These are phyloP conservation scores for Struthidea cinerea DNA, from an alignment of 2,113 vertebrate species.

Conservation along the genomic window DNA sequence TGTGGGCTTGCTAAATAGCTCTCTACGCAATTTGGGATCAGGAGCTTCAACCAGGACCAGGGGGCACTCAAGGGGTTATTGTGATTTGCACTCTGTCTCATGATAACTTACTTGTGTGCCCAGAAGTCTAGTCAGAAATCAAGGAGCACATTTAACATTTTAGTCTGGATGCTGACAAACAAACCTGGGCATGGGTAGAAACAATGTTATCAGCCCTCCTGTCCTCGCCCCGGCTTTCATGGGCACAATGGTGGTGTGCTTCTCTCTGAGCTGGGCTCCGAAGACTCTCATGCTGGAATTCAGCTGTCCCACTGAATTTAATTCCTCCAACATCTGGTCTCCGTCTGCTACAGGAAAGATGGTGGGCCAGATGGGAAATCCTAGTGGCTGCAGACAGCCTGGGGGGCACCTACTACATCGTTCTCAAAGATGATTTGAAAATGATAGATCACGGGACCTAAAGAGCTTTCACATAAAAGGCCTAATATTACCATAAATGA, in stretches of 20 bases:
- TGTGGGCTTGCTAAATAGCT: not conserved
- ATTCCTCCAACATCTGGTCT: slow-evolving; percentile 31
- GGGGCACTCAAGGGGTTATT: not conserved
- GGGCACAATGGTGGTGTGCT: not conserved
- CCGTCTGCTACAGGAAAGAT: not conserved
- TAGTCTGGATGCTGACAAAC: not conserved
- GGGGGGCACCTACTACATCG: not conserved
- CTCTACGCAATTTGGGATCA: not conserved
- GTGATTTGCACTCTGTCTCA: not conserved
- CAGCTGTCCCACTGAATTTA: not conserved
- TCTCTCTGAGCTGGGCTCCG: not conserved
- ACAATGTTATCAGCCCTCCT: not conserved
- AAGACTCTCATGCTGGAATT: not conserved
- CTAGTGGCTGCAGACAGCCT: slow-evolving; percentile 1
- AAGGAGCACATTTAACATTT: not conserved
- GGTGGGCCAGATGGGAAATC: slow-evolving; percentile 21
- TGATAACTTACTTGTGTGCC: not conserved
- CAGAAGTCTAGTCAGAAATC: not conserved
- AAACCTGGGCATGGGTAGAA: not conserved
- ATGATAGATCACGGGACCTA: not conserved
- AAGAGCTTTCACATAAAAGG: not conserved
- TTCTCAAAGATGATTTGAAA: not conserved
- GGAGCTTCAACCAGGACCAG: not conserved
- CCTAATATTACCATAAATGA: not conserved
- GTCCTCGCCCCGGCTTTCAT: not conserved